A percentile compares a stretch with the other conserved stretches of the same genome.
These are phyloP conservation scores for Hyla sarda DNA, from an alignment of 2,113 vertebrate genomes.

Conservation along the genomic window DNA sequence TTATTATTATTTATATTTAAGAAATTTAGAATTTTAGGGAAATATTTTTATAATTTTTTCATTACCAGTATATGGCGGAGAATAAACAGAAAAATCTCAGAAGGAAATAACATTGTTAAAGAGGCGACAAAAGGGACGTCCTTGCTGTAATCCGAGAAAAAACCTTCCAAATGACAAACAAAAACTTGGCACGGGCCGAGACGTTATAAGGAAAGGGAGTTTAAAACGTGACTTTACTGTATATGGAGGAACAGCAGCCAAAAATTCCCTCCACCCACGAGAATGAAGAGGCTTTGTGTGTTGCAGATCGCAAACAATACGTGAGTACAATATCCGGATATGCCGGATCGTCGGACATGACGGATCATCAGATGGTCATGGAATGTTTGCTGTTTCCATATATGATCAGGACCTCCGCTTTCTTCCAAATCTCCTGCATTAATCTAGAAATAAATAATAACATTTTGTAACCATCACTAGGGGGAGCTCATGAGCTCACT, in stretches of 20 bases:
- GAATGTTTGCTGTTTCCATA: too few species aligned
- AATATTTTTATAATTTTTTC: neutral
- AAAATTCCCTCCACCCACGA: neutral
- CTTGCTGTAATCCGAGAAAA: constrained; percentile 36
- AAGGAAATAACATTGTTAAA: neutral
- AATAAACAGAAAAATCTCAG: neutral
- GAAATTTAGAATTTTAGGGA: neutral
- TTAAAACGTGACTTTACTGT: neutral
- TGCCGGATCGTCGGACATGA: too few species aligned
- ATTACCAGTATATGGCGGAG: neutral
- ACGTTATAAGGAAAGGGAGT: neutral
- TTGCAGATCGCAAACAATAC: too few species aligned
- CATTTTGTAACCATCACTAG: neutral
- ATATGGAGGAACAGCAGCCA: neutral
- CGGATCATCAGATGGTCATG: too few species aligned
- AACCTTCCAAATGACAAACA: constrained; percentile 9
- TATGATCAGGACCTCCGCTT: too few species aligned
- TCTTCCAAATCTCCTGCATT: too few species aligned
- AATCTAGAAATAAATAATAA: too few species aligned
- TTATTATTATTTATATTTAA: neutral
- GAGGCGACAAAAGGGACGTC: neutral
- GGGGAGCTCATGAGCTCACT: neutral
- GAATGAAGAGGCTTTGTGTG: neutral
- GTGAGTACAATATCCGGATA: too few species aligned
- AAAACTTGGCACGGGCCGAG: neutral